These are phyloP conservation scores for Anneissia japonica DNA, from an alignment of 35 echinoderm and acorn worm species.

Conservation along the genomic window DNA sequence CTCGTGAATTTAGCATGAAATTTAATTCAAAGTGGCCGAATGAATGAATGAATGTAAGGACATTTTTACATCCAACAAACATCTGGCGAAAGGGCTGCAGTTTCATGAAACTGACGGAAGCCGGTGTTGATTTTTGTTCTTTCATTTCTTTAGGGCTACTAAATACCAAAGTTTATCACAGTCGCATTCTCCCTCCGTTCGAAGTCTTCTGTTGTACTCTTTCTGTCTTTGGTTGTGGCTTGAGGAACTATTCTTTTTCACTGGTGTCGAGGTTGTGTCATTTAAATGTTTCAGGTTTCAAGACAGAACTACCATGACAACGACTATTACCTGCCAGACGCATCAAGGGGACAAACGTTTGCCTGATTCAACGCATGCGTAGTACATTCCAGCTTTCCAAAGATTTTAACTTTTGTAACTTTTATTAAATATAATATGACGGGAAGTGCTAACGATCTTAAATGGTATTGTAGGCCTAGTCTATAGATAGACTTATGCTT, in stretches of 20 bases:
- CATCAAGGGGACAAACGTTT: neutral
- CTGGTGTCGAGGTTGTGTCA: neutral
- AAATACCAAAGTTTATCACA: neutral
- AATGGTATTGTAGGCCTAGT: too few species aligned
- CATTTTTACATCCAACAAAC: too few species aligned
- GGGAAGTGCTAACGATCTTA: too few species aligned
- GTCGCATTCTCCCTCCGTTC: neutral
- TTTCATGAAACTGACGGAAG: too few species aligned
- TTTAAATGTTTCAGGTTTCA: neutral
- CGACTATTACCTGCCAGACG: neutral
- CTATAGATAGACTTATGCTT: too few species aligned
- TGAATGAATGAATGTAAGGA: too few species aligned
- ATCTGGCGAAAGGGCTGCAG: too few species aligned
- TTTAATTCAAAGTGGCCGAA: too few species aligned
- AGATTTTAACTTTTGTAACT: too few species aligned
- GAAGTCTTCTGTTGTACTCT: neutral
- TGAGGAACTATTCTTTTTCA: neutral
- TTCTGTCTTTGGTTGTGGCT: neutral
- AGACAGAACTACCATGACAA: neutral
- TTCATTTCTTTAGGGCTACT: neutral
- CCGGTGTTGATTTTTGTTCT: neutral
- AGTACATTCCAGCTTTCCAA: neutral
- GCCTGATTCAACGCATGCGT: neutral
- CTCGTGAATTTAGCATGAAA: too few species aligned
- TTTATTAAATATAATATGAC: too few species aligned